Conservation (phyloP, 2,113 vertebrate species). For the Xyrauchen texanus region DNA sequence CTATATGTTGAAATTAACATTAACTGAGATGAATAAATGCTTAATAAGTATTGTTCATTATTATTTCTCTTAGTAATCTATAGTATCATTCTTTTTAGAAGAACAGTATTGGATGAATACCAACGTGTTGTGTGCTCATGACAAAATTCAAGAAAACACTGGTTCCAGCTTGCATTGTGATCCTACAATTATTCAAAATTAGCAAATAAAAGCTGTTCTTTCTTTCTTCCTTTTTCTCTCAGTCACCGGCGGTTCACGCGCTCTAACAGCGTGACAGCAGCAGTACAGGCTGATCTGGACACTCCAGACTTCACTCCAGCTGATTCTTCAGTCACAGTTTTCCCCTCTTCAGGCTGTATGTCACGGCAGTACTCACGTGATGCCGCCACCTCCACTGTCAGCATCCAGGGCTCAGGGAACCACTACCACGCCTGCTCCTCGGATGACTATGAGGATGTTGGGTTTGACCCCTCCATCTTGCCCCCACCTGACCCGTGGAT, state of each 20-base stretch:
- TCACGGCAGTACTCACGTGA: slow-evolving; percentile 90
- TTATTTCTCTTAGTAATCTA: too few relatives aligned
- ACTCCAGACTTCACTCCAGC: slow-evolving; percentile 84
- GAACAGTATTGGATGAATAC: not conserved
- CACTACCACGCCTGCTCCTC: slow-evolving; percentile 95
- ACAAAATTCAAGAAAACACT: not conserved
- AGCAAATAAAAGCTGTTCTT: not conserved
- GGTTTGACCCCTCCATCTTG: slow-evolving; percentile 95
- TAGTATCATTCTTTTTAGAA: not conserved
- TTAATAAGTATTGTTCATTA: too few relatives aligned
- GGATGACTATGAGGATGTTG: slow-evolving; percentile 90
- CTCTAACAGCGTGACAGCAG: slow-evolving; percentile 95
- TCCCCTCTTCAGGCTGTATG: slow-evolving; percentile 73
- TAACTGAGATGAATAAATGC: too few relatives aligned
- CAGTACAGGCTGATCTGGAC: slow-evolving; percentile 96
- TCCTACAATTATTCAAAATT: too few relatives aligned
- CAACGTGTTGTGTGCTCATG: not conserved
- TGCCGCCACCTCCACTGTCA: slow-evolving; percentile 90
- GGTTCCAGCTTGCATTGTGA: too few relatives aligned
- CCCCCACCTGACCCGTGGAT: slow-evolving; percentile 99
- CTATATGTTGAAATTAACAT: too few relatives aligned
- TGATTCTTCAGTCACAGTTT: slow-evolving; percentile 81
- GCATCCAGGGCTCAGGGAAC: slow-evolving; percentile 97
- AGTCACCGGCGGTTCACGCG: slow-evolving; percentile 92
- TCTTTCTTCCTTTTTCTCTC: not conserved